These are phyloP conservation scores for Luidia sarsii DNA, from an alignment of 53 echinoderm and acorn worm species.

Conservation along the genomic window DNA sequence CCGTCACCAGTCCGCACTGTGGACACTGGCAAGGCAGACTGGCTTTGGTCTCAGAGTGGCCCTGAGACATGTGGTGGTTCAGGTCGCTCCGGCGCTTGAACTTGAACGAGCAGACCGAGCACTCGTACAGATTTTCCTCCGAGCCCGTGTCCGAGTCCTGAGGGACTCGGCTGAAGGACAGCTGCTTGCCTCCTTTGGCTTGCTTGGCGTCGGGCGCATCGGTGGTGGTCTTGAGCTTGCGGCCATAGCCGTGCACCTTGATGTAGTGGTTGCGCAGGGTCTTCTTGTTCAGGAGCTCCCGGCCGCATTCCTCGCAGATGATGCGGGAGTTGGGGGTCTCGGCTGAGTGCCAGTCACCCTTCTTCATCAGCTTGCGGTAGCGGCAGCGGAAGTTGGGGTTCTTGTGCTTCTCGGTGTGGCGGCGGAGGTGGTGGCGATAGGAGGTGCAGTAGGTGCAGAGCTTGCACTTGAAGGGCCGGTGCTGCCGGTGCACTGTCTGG, in stretches of 20 bases:
- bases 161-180: neutral
- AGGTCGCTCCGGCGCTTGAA: constrained; percentile 58
- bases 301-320: constrained; percentile 57
- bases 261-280: constrained; percentile 59
- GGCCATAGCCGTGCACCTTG: constrained; percentile 42
- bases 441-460: constrained; percentile 78
- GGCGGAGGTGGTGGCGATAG: constrained; percentile 83
- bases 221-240: neutral
- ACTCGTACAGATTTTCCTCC: constrained; percentile 48
- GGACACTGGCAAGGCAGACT: constrained; percentile 80
- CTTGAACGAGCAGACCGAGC: constrained; percentile 55
- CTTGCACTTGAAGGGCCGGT: constrained; percentile 81
- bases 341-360: constrained; percentile 24
- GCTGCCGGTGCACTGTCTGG: constrained; percentile 87
- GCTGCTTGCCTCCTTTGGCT: no score
- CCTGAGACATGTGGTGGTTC: constrained; percentile 61
- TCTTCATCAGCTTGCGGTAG: constrained; percentile 56
- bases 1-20: constrained; percentile 87
- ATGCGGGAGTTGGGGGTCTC: constrained; percentile 1
- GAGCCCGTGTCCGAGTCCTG: neutral
- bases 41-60: constrained; percentile 46
- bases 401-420: constrained; percentile 81
- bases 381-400: constrained; percentile 68
- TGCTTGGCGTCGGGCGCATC: neutral
- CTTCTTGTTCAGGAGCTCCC: constrained; percentile 70